A percentile compares a stretch with the other conserved stretches of the same genome.
These are phyloP conservation scores for Ypsolopha sequella DNA, from an alignment of 2,888 invertebrate genomes.

Conservation along the genomic window DNA sequence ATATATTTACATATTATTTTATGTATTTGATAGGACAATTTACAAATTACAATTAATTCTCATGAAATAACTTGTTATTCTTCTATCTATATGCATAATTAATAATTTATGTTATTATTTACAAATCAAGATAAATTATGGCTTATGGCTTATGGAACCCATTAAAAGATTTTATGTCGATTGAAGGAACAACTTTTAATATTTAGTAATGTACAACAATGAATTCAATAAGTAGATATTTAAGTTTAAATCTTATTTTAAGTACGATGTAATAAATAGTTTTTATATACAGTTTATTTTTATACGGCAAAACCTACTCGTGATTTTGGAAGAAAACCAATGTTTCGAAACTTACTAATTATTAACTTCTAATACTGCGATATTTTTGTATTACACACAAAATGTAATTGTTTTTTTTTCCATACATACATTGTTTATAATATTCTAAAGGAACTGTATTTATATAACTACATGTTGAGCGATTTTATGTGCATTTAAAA, in stretches of 20 bases:
- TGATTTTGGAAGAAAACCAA: no score
- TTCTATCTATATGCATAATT: not conserved
- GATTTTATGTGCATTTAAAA: constrained; percentile 15
- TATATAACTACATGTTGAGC: constrained; percentile 47
- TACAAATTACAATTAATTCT: constrained; percentile 8
- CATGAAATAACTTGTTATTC: not conserved
- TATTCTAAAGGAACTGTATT: constrained; percentile 59
- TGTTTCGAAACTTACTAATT: no score
- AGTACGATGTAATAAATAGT: constrained; percentile 43
- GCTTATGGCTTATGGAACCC: constrained; percentile 15
- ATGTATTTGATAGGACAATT: constrained; percentile 13
- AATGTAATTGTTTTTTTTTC: no score
- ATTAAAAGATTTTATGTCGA: not conserved
- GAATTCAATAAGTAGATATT: constrained; percentile 4
- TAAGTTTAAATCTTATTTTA: constrained; percentile 15
- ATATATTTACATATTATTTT: no score
- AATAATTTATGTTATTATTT: constrained; percentile 6
- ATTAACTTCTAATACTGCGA: no score
- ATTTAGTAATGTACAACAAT: constrained; percentile 22
- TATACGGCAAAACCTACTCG: no score
- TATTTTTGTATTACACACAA: no score
- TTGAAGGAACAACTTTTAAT: constrained; percentile 30
- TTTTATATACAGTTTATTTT: constrained; percentile 21
- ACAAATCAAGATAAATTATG: constrained; percentile 19
- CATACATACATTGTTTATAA: constrained; percentile 5